Evolutionary conservation across 2,797 vertebrate species (phyloP).

Genomic region (Acanthiza pusilla): DNA sequence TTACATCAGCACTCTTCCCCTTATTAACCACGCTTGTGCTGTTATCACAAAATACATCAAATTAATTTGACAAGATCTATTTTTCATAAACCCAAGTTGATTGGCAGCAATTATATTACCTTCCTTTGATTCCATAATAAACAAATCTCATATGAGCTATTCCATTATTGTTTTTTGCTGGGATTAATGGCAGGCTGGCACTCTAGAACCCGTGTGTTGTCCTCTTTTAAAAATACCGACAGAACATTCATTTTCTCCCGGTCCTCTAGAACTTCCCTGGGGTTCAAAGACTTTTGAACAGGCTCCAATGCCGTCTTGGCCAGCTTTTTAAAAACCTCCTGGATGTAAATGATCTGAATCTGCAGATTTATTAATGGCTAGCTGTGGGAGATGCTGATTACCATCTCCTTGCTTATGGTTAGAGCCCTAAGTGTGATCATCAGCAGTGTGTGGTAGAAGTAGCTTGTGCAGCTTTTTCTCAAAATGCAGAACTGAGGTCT

Average conservation of each 20-base stretch:
- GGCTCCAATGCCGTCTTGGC: conserved; percentile 7
- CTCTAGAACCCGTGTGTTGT: background rate
- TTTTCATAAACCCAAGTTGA: conserved; percentile 66
- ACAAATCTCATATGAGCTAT: conserved; percentile 43
- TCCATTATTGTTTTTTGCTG: background rate
- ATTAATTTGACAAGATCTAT: conserved; percentile 71
- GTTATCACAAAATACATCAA: conserved; percentile 65
- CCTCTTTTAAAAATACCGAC: background rate
- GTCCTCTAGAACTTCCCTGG: conserved; percentile 54
- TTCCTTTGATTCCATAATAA: conserved; percentile 62
- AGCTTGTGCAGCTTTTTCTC: conserved; percentile 62
- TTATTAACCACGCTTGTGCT: conserved; percentile 61
- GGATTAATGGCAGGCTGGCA: conserved; percentile 31
- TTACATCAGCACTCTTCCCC: conserved; percentile 68
- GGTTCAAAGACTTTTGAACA: conserved; percentile 5
- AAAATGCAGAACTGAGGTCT: background rate
- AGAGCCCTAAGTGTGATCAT: conserved; percentile 42
- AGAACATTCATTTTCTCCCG: conserved; percentile 5
- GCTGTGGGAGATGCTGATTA: conserved; percentile 67
- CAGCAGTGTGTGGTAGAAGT: conserved; percentile 54
- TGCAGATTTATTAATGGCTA: conserved; percentile 66
- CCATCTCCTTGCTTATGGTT: conserved; percentile 63
- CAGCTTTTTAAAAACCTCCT: conserved; percentile 1
- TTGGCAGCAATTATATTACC: conserved; percentile 68
- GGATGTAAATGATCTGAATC: conserved; percentile 61